These are phyloP conservation scores for Synergus laeviventris DNA, from an alignment of 2,888 invertebrate genomes.

Conservation along the genomic window DNA sequence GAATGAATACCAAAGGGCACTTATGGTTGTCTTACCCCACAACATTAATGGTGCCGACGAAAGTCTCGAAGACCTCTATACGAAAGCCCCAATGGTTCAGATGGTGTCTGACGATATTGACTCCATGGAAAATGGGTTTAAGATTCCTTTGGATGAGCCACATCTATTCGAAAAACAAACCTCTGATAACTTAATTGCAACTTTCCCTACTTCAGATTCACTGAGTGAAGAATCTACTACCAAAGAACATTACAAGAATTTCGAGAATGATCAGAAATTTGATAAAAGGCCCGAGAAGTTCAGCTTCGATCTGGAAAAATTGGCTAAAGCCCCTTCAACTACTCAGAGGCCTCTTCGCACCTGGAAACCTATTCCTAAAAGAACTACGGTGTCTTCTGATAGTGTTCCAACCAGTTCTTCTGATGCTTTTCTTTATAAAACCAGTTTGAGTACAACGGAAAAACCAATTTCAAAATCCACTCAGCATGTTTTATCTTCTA, in stretches of 20 bases:
- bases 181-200: slow-evolving; percentile 43
- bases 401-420: slow-evolving; percentile 39
- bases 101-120: slow-evolving; percentile 74
- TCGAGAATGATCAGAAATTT: not conserved
- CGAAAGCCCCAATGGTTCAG: slow-evolving; percentile 81
- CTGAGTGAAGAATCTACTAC: slow-evolving; percentile 36
- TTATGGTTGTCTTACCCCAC: slow-evolving; percentile 84
- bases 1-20: slow-evolving; percentile 76
- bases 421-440: slow-evolving; percentile 56
- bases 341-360: slow-evolving; percentile 47
- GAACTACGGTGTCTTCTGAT: slow-evolving; percentile 24
- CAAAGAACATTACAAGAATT: not conserved
- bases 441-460: slow-evolving; percentile 59
- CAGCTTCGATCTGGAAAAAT: slow-evolving; percentile 64
- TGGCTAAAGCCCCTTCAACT: slow-evolving; percentile 50
- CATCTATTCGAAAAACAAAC: slow-evolving; percentile 47
- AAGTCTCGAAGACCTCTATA: slow-evolving; percentile 81
- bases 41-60: slow-evolving; percentile 79
- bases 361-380: slow-evolving; percentile 48
- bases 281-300: slow-evolving; percentile 65
- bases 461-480: slow-evolving; percentile 62
- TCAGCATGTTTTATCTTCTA: slow-evolving; percentile 61
- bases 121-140: slow-evolving; percentile 47
- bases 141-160: slow-evolving; percentile 48
- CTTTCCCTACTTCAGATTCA: slow-evolving; percentile 33